Base-by-base conservation (phyloP, 2,113 vertebrate genomes). In the Microcebus ravelobensis region DNA sequence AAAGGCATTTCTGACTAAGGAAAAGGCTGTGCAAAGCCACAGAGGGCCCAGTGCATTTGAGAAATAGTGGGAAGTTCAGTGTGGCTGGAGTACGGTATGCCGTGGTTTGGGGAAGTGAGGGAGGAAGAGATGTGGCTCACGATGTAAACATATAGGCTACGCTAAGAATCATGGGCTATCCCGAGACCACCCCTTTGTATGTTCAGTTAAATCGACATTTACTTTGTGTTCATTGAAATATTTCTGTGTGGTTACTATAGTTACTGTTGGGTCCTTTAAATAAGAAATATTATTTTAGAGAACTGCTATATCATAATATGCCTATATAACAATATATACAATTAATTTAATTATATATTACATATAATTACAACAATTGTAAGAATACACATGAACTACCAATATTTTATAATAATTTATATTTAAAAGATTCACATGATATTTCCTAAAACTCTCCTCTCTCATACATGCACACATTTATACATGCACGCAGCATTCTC, bases 371-470 rank as follows among this genome's bases (percentile, higher is more conserved):
- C 2, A 82, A 79, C 70, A 61, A 74, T 61, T 82, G 2, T 74
- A 95, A 88, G 80, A 94, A 86, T 89, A 42, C 1, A 39, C 0
- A 67, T 42, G 52, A 91, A 86, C 20, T 82, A 23, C 48, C 50
- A 67, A 31, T 93, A 79, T 90, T 82, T 96, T 87, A 71, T 61
- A 23, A 39, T 65, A 92, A 63, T 81, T 96, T 94, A 74, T 74
- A 73, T 82, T 67, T 82, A 73, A 91, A 8, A 74, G 14, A 87
- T 27, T 96, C 25, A 70, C 8, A 65, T 73, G 7, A 82, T 83
- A 74, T 82, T 85, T 91, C 39, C 36, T 82, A 63, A 91, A 94
- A 79, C 2, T 48, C 14, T 61, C 57, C 31, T 85, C 67, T 85
- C 31, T 76, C 4, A 61, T 9, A 55, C 25, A 85, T 23, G 74